These are phyloP conservation scores for Euplagia quadripunctaria DNA, from an alignment of 2,888 invertebrate genomes.

Conservation along the genomic window DNA sequence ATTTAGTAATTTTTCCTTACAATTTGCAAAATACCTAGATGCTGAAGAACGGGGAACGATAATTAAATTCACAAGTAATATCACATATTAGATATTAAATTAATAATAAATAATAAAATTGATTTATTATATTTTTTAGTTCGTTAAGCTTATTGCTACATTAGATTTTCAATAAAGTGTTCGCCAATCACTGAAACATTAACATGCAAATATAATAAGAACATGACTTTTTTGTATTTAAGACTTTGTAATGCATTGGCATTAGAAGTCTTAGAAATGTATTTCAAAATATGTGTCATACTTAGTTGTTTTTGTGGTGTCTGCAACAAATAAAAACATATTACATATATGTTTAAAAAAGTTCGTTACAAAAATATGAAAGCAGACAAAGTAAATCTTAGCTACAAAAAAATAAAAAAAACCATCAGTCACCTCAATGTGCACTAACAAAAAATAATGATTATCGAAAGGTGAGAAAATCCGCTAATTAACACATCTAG, in stretches of 20 bases:
- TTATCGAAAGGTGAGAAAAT: conserved; percentile 84
- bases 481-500: conserved; percentile 79
- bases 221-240: neutral
- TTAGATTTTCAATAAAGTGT: neutral
- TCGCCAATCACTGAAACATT: neutral
- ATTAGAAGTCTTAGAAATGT: neutral
- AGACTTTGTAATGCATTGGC: neutral
- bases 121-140: no score
- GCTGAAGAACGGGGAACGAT: neutral
- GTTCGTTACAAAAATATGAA: conserved; percentile 35
- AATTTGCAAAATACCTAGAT: neutral
- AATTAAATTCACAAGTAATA: neutral
- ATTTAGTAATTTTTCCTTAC: neutral
- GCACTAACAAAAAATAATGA: conserved; percentile 67
- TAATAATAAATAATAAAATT: no score
- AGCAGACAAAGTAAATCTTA: conserved; percentile 47
- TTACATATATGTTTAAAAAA: conserved; percentile 26
- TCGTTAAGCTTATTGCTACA: neutral
- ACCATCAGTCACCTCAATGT: conserved; percentile 52
- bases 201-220: neutral
- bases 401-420: conserved; percentile 60
- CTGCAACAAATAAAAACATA: neutral
- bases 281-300: neutral
- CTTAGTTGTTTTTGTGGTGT: neutral
- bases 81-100: no score